phyloP scores from a whole-genome alignment of 2,113 vertebrate species.

The Cryptomyrus ogoouensis region DNA sequence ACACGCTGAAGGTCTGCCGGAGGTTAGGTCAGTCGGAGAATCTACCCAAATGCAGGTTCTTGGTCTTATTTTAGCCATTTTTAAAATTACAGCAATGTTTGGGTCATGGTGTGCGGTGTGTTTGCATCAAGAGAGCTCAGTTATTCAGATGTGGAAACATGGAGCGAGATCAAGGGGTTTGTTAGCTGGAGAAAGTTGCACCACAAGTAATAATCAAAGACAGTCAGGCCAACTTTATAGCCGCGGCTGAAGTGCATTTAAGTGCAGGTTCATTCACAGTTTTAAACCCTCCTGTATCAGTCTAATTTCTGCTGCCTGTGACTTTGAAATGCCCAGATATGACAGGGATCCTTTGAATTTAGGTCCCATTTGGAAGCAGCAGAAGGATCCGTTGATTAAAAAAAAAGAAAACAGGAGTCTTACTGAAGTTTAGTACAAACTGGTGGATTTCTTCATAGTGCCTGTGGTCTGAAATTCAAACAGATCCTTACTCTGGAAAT shows the following conservation, averaged over 20 bases:
- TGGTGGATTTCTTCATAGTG: not conserved
- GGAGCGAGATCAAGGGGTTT: not conserved
- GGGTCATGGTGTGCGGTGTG: not conserved
- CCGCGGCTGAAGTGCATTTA: not conserved
- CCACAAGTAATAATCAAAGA: not conserved
- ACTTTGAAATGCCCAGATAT: not conserved
- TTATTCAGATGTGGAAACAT: not conserved
- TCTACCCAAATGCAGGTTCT: not conserved
- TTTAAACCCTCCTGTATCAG: not conserved
- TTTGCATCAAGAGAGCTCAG: not conserved
- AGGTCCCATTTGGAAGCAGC: not conserved
- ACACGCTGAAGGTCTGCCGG: not conserved
- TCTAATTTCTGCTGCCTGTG: not conserved
- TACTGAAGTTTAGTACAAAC: not conserved
- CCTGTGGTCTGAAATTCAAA: not conserved
- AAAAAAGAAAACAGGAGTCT: not conserved
- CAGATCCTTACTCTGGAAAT: not conserved
- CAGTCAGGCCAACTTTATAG: not conserved
- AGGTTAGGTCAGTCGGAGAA: not conserved
- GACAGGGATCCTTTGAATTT: not conserved
- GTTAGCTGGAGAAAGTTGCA: not conserved
- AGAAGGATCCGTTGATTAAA: not conserved
- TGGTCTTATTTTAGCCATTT: not conserved
- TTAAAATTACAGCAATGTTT: not conserved
- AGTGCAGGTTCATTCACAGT: not conserved